phyloP scores from a whole-genome alignment of 2,797 vertebrate genomes.

The Sandelia bainsii region DNA sequence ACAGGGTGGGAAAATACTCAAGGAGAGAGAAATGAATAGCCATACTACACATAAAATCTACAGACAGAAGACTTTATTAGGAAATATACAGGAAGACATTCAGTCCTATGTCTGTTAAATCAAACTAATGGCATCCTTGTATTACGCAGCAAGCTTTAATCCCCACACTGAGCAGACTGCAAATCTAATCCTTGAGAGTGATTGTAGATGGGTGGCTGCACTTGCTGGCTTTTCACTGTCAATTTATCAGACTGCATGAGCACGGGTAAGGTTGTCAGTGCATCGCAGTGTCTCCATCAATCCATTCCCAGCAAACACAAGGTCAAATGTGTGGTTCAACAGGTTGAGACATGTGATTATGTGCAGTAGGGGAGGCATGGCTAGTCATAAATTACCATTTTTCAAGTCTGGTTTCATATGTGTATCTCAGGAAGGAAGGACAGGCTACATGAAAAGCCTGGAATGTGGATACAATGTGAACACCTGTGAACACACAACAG shows the following conservation, averaged over 20 bases:
- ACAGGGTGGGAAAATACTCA: not conserved
- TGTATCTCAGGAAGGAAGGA: not conserved
- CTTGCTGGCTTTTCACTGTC: conserved; percentile 33
- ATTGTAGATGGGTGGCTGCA: conserved; percentile 34
- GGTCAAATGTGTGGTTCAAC: conserved; percentile 31
- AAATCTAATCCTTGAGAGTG: conserved; percentile 38
- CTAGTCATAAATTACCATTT: conserved; percentile 30
- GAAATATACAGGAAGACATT: conserved; percentile 6
- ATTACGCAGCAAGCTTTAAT: conserved; percentile 35
- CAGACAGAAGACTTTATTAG: conserved; percentile 14
- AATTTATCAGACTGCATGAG: conserved; percentile 45
- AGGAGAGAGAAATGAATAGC: not conserved
- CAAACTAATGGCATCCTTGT: conserved; percentile 27
- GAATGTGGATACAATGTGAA: conserved; percentile 1
- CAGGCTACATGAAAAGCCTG: not conserved
- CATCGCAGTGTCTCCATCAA: conserved; percentile 41
- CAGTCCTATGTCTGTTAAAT: conserved; percentile 19
- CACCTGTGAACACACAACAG: not conserved
- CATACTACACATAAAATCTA: not conserved
- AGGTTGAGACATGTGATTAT: conserved; percentile 22
- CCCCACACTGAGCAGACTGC: conserved; percentile 6
- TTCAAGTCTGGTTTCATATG: conserved; percentile 23
- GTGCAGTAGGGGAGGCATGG: conserved; percentile 26
- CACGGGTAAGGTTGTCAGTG: conserved; percentile 24
- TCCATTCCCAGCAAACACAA: conserved; percentile 16